Percentiles rank a stretch among this genome's conserved stretches.
Evolutionary conservation across 2,113 vertebrate genomes (phyloP).

Genomic region (Carassius auratus): DNA sequence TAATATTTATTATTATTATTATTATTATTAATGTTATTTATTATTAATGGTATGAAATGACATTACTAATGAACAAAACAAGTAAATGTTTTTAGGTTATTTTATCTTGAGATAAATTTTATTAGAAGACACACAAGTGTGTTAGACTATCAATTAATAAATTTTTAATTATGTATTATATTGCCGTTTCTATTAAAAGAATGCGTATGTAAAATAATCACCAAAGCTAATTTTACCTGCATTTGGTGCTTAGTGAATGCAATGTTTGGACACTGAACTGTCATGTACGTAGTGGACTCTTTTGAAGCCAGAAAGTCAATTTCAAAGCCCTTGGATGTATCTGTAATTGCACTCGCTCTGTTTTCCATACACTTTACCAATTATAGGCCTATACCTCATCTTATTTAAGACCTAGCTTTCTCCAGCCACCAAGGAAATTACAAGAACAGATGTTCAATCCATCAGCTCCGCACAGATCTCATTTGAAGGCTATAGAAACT

Average conservation of each 20-base stretch:
- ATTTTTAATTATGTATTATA: not conserved
- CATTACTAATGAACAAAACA: too few species aligned
- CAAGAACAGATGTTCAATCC: conserved; percentile 32
- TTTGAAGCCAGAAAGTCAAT: not conserved
- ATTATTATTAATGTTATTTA: too few species aligned
- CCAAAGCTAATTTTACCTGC: not conserved
- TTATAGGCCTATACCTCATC: conserved; percentile 19
- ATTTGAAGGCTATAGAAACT: conserved; percentile 2
- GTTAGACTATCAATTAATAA: not conserved
- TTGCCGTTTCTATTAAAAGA: not conserved
- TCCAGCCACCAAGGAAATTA: conserved; percentile 7
- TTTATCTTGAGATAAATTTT: too few species aligned
- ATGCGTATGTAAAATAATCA: too few species aligned
- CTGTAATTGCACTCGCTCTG: not conserved
- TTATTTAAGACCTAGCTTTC: not conserved
- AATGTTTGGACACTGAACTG: not conserved
- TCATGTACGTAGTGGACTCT: not conserved
- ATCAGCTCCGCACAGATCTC: not conserved
- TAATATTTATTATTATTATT: too few species aligned
- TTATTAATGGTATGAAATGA: too few species aligned
- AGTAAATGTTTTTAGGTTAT: too few species aligned
- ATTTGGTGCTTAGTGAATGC: not conserved
- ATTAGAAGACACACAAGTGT: too few species aligned
- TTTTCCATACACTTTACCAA: conserved; percentile 29
- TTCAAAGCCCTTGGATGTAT: not conserved